phyloP scores from a whole-genome alignment of 2,888 invertebrate genomes.

The Nephrotoma appendiculata region DNA sequence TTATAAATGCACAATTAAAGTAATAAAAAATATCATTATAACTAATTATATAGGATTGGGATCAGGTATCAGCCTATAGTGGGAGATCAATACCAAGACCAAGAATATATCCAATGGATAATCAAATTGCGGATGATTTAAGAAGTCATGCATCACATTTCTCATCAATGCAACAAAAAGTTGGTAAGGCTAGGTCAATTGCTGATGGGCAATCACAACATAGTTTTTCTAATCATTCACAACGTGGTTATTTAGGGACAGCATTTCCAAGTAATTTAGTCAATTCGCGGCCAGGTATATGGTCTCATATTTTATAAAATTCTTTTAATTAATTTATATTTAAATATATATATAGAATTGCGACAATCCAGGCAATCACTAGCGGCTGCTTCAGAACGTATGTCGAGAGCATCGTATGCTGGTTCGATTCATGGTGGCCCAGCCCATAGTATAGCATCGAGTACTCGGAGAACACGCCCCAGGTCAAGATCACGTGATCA shows the following conservation, averaged over 20 bases:
- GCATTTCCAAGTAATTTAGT: constrained; percentile 62
- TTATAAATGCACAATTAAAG: not conserved
- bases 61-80: constrained; percentile 81
- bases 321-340: not conserved
- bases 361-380: constrained; percentile 76
- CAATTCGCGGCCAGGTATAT: constrained; percentile 50
- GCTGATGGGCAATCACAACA: constrained; percentile 84
- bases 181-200: constrained; percentile 42
- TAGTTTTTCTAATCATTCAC: constrained; percentile 71
- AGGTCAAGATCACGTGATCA: constrained; percentile 62
- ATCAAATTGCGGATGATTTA: constrained; percentile 55
- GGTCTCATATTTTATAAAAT: constrained; percentile 1
- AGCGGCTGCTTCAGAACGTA: constrained; percentile 66
- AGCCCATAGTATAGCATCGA: constrained; percentile 37
- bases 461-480: constrained; percentile 54
- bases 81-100: constrained; percentile 80
- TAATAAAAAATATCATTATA: not conserved
- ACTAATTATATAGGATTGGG: constrained; percentile 47
- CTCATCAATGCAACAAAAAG: constrained; percentile 46
- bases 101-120: constrained; percentile 63
- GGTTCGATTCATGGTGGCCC: constrained; percentile 46
- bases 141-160: constrained; percentile 52
- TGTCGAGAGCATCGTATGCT: constrained; percentile 60
- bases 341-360: constrained; percentile 47
- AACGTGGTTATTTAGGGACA: constrained; percentile 50